These are phyloP conservation scores for Hymenochirus boettgeri DNA, from an alignment of 2,113 vertebrate species.

Conservation along the genomic window DNA sequence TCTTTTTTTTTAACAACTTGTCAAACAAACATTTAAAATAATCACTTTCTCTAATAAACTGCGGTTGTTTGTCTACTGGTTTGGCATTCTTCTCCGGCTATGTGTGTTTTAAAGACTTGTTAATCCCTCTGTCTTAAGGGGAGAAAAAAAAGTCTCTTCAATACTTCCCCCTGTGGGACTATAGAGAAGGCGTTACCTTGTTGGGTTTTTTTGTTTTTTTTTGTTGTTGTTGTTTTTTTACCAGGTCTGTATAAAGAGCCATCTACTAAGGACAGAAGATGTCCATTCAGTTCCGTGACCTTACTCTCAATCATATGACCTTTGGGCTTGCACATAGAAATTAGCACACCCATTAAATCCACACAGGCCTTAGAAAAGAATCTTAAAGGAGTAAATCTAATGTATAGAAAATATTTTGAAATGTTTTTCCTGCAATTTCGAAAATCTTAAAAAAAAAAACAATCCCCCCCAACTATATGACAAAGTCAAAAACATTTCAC, in stretches of 20 bases:
- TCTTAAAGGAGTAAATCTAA: conserved; percentile 17
- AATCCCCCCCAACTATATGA: no score
- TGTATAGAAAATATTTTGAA: conserved; percentile 2
- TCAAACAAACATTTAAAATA: conserved; percentile 10
- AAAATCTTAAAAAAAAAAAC: no score
- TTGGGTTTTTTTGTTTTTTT: no score
- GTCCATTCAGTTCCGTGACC: conserved; percentile 24
- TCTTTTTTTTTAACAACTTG: conserved; percentile 11
- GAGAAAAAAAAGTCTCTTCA: conserved; percentile 25
- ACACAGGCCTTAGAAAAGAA: conserved; percentile 10
- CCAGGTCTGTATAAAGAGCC: conserved; percentile 12
- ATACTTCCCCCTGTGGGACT: conserved; percentile 25
- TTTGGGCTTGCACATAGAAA: conserved; percentile 6
- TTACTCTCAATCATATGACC: conserved; percentile 27
- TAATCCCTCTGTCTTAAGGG: conserved; percentile 35
- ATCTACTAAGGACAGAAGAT: conserved; percentile 17
- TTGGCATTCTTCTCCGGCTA: conserved; percentile 2
- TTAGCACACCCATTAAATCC: conserved; percentile 18
- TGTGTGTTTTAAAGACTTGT: conserved; percentile 37
- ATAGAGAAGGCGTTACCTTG: conserved; percentile 18
- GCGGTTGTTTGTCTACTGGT: conserved; percentile 11
- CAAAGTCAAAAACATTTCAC: no score
- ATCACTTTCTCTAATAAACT: conserved; percentile 25
- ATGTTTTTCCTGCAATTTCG: no score
- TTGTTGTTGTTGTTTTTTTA: no score